These are phyloP conservation scores for Drosophila sechellia DNA, from an alignment of 1,140 invertebrate genomes.

Conservation along the genomic window DNA sequence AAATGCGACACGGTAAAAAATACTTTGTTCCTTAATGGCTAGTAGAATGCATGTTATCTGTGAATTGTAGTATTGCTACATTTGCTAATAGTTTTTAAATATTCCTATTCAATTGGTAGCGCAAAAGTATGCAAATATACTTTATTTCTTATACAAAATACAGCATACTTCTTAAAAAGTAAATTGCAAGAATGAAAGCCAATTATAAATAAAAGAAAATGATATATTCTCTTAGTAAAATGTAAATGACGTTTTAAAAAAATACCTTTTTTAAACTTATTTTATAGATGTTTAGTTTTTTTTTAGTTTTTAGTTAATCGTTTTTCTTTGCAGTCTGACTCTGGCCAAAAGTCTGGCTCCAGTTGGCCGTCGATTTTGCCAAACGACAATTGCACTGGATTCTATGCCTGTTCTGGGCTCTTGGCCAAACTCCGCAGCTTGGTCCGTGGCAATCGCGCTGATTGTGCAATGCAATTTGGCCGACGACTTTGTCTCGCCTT, in stretches of 20 bases:
- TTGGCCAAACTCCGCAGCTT: slow-evolving; percentile 1
- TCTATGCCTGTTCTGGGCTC: slow-evolving; percentile 17
- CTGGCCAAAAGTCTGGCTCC: slow-evolving; percentile 7
- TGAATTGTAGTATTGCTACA: no score
- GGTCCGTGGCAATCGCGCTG: slow-evolving; percentile 58
- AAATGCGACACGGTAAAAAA: slow-evolving; percentile 2
- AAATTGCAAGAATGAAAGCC: no score
- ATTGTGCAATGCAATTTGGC: slow-evolving; percentile 71
- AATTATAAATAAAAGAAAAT: no score
- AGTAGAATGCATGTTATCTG: no score
- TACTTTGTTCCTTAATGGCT: no score
- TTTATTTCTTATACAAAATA: no score
- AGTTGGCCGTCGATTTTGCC: slow-evolving; percentile 41
- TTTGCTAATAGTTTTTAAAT: no score
- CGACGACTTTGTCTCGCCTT: slow-evolving; percentile 62
- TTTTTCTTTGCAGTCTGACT: neutral
- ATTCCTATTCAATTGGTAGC: no score
- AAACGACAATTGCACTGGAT: slow-evolving; percentile 57
- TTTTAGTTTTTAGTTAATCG: neutral
- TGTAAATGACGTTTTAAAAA: neutral
- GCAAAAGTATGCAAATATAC: neutral
- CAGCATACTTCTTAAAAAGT: no score
- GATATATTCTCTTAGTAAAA: no score
- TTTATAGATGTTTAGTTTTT: no score
- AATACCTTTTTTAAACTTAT: neutral